phyloP scores from a whole-genome alignment of 2,113 vertebrate genomes.

The Tylochromis polylepis region DNA sequence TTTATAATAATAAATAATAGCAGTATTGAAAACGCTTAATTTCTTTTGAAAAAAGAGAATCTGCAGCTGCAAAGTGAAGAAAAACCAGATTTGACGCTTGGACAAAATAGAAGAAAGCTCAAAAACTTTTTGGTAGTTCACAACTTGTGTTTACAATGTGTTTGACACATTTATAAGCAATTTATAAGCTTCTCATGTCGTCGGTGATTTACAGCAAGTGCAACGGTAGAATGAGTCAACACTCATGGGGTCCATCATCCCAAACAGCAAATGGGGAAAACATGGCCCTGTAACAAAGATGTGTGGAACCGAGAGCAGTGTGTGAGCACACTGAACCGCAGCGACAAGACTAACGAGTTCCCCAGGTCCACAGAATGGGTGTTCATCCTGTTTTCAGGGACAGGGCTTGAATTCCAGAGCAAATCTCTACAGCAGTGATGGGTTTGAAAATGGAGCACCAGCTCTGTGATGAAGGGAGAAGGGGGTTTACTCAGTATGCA shows the following conservation, averaged over 20 bases:
- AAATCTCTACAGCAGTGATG: constrained; percentile 58
- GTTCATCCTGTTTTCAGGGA: constrained; percentile 54
- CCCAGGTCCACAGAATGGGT: constrained; percentile 49
- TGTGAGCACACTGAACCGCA: constrained; percentile 16
- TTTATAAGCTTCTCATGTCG: not conserved
- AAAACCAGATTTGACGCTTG: not conserved
- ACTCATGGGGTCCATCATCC: not conserved
- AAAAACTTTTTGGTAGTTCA: not conserved
- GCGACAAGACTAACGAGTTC: constrained; percentile 64
- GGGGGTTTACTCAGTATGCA: constrained; percentile 71
- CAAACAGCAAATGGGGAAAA: constrained; percentile 21
- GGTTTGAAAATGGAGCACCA: constrained; percentile 59
- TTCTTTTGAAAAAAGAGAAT: not conserved
- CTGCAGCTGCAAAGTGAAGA: not conserved
- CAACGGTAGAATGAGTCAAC: not conserved
- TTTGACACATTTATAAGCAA: not conserved
- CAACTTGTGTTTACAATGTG: not conserved
- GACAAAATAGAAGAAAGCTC: not conserved
- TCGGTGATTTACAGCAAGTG: constrained; percentile 16
- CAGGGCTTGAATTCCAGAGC: constrained; percentile 54
- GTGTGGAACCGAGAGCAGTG: not conserved
- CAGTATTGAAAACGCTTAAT: not conserved
- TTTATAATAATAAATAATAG: not conserved
- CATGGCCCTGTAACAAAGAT: not conserved
- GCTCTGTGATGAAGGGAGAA: constrained; percentile 47